Evolutionary conservation across 2,797 vertebrate genomes (phyloP).

Genomic region (Pygocentrus nattereri): DNA sequence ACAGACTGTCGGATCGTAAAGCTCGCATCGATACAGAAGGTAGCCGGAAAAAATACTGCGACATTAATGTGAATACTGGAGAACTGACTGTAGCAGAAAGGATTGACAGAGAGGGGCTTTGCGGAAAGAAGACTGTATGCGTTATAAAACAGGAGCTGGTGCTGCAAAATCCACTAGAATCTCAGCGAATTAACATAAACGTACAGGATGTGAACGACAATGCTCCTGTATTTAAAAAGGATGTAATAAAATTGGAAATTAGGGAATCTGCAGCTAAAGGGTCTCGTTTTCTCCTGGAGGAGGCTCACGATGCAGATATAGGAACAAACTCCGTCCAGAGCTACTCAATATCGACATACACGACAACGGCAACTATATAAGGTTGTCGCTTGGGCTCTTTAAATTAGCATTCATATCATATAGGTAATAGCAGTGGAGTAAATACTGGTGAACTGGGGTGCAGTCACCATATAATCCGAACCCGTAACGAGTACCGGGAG

Average conservation of each 20-base stretch:
- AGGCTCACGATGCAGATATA: conserved; percentile 66
- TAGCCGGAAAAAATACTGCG: conserved; percentile 60
- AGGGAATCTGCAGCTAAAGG: conserved; percentile 64
- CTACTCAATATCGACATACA: too few relatives aligned
- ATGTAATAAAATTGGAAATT: conserved; percentile 65
- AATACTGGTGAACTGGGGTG: too few relatives aligned
- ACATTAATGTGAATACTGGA: conserved; percentile 67
- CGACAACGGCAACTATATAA: too few relatives aligned
- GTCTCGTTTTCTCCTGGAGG: conserved; percentile 60
- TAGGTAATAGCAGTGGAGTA: too few relatives aligned
- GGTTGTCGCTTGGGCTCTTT: too few relatives aligned
- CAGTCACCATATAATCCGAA: too few relatives aligned
- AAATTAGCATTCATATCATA: too few relatives aligned
- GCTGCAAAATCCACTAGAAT: conserved; percentile 34
- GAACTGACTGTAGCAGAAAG: conserved; percentile 61
- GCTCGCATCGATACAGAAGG: conserved; percentile 64
- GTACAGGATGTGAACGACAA: too few relatives aligned
- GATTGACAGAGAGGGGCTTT: conserved; percentile 71
- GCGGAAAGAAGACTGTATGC: conserved; percentile 32
- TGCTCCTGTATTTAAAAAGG: conserved; percentile 63
- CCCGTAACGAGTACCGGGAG: too few relatives aligned
- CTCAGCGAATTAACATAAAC: not conserved
- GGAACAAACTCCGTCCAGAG: conserved; percentile 66
- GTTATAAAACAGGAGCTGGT: conserved; percentile 18
- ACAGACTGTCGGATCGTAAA: conserved; percentile 52